Evolutionary conservation across 2,113 vertebrate species (phyloP).

Genomic region (Dinomys branickii): DNA sequence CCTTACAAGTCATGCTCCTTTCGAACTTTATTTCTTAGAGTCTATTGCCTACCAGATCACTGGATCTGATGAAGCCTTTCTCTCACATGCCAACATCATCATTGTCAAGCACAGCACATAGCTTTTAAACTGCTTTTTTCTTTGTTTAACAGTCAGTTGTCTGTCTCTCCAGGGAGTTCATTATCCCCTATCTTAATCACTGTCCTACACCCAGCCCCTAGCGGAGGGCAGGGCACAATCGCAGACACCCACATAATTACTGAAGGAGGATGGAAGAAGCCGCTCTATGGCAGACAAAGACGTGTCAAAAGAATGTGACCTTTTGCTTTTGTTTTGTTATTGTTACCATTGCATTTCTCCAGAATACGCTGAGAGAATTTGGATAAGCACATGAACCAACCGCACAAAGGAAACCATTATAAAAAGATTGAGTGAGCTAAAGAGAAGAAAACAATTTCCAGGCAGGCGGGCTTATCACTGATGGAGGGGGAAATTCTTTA

Average conservation of each 20-base stretch:
- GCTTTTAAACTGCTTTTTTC: neutral
- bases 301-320: neutral
- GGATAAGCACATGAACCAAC: neutral
- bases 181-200: neutral
- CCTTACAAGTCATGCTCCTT: neutral
- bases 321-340: neutral
- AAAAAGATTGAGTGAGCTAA: neutral
- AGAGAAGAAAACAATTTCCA: slow-evolving; percentile 13
- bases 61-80: neutral
- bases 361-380: neutral
- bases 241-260: neutral
- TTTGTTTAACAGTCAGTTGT: neutral
- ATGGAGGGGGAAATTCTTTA: neutral
- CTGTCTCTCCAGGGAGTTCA: neutral
- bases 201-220: neutral
- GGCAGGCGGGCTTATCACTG: neutral
- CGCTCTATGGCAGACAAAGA: neutral
- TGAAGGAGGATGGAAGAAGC: neutral
- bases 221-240: neutral
- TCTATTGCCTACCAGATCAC: neutral
- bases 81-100: neutral
- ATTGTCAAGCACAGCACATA: neutral
- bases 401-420: neutral
- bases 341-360: neutral
- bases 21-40: neutral